A percentile compares a stretch with the other conserved stretches of the same genome.
Evolutionary conservation across 1,140 invertebrate species (phyloP).

Genomic region (Drosophila ercepeae): DNA sequence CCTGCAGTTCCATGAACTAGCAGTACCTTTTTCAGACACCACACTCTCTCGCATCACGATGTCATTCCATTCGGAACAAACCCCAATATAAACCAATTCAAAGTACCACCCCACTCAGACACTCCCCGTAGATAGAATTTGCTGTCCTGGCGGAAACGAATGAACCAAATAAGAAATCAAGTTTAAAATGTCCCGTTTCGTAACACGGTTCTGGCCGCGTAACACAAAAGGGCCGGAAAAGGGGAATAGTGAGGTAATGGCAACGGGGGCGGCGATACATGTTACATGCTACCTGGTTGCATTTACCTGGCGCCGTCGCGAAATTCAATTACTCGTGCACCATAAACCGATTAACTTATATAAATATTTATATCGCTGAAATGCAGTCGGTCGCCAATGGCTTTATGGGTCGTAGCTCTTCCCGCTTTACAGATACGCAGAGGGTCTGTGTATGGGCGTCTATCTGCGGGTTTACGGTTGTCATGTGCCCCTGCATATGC

Average conservation of each 20-base stretch:
- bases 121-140: background rate
- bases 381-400: conserved; percentile 56
- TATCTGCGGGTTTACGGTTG: conserved; percentile 16
- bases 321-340: conserved; percentile 80
- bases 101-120: background rate
- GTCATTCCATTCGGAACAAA: background rate
- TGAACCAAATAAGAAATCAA: conserved; percentile 38
- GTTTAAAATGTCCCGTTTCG: conserved; percentile 25
- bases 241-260: background rate
- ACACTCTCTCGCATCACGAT: background rate
- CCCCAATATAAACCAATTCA: background rate
- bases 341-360: conserved; percentile 82
- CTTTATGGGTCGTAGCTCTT: conserved; percentile 46
- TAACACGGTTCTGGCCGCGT: conserved; percentile 13
- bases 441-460: too few species aligned
- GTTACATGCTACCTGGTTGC: conserved; percentile 42
- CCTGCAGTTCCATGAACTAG: too few species aligned
- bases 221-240: background rate
- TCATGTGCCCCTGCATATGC: conserved; percentile 70
- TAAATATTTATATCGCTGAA: conserved; percentile 80
- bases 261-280: background rate
- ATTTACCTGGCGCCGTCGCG: conserved; percentile 51
- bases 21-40: too few species aligned
- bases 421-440: too few species aligned
- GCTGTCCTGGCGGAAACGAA: conserved; percentile 12